Conservation (phyloP, 2,797 vertebrate species). For the Cyclopterus lumpus region DNA sequence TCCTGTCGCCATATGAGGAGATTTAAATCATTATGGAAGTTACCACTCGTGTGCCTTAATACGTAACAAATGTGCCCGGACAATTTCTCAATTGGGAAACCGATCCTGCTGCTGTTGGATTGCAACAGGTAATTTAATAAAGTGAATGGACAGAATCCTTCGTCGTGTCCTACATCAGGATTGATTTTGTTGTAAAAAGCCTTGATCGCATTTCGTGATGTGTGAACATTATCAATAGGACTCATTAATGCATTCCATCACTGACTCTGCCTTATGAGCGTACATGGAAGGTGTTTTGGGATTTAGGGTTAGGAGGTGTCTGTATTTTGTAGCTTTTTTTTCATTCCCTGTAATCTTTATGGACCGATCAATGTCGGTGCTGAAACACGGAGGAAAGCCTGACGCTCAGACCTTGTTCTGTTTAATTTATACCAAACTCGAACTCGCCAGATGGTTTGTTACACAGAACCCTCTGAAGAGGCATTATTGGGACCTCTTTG, state of each 20-base stretch:
- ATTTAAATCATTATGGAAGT: not conserved
- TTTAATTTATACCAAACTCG: not conserved
- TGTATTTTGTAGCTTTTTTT: not conserved
- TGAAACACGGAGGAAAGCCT: not conserved
- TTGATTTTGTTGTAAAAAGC: not conserved
- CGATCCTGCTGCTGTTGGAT: not conserved
- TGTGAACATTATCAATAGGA: not conserved
- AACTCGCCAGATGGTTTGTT: not conserved
- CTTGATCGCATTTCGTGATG: not conserved
- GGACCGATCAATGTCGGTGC: not conserved
- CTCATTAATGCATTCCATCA: not conserved
- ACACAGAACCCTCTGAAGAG: not conserved
- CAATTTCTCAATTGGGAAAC: not conserved
- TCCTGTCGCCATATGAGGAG: not conserved
- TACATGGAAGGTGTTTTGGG: not conserved
- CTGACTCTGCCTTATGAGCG: not conserved
- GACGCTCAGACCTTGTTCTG: not conserved
- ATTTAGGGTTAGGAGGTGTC: not conserved
- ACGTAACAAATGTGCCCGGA: not conserved
- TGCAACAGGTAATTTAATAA: not conserved
- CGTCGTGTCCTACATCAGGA: not conserved
- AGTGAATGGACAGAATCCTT: not conserved
- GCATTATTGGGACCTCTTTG: not conserved
- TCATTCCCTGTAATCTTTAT: not conserved
- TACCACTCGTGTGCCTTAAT: not conserved